Percentiles rank a stretch among this genome's conserved stretches.
Evolutionary conservation across 2,888 invertebrate species (phyloP).

Genomic region (Stratiomys singularior): DNA sequence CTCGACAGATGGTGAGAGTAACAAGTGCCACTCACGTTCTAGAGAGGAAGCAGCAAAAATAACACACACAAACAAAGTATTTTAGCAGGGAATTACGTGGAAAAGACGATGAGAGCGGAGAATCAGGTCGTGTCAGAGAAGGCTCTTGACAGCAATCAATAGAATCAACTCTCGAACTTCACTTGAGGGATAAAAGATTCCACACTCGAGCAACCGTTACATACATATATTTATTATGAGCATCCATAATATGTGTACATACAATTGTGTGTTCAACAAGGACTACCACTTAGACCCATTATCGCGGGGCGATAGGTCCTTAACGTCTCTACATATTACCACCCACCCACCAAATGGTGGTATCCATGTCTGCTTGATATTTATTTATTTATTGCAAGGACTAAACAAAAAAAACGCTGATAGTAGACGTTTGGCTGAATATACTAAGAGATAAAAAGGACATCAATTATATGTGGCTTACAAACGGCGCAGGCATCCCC

Average conservation of each 20-base stretch:
- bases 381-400: too few species aligned
- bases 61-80: conserved; percentile 16
- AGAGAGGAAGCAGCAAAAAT: neutral
- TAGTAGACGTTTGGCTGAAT: too few species aligned
- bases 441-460: too few species aligned
- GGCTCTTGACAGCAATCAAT: conserved; percentile 34
- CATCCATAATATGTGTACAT: neutral
- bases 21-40: conserved; percentile 16
- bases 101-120: neutral
- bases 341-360: too few species aligned
- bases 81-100: neutral
- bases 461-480: too few species aligned
- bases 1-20: neutral
- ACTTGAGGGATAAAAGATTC: conserved; percentile 28
- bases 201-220: neutral
- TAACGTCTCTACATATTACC: neutral
- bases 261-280: conserved; percentile 15
- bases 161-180: conserved; percentile 29
- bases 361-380: too few species aligned
- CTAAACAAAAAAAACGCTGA: too few species aligned
- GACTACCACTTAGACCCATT: conserved; percentile 31
- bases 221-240: conserved; percentile 8
- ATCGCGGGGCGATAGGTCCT: conserved; percentile 27
- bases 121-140: neutral
- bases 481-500: too few species aligned